Evolutionary conservation across 2,888 invertebrate species (phyloP).

Genomic region (Carterocephalus palaemon): DNA sequence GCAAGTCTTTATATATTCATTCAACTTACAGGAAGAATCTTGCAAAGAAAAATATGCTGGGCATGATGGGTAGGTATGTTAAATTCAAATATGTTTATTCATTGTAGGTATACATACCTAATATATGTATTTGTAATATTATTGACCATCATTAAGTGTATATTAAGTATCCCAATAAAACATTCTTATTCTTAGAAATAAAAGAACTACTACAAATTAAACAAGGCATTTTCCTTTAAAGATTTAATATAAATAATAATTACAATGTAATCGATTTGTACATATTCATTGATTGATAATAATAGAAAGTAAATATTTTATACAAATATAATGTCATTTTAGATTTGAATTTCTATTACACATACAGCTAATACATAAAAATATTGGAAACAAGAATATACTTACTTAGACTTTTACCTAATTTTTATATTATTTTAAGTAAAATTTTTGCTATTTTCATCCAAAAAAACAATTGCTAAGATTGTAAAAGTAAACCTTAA

Average conservation of each 20-base stretch:
- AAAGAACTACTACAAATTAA: too few species aligned
- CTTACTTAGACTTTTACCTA: slow-evolving; percentile 26
- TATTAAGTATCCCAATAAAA: too few species aligned
- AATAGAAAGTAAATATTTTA: slow-evolving; percentile 73
- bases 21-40: too few species aligned
- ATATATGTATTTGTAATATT: too few species aligned
- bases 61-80: too few species aligned
- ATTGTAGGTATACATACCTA: too few species aligned
- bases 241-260: slow-evolving; percentile 75
- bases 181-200: too few species aligned
- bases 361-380: slow-evolving; percentile 54
- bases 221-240: slow-evolving; percentile 49
- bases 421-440: slow-evolving; percentile 25
- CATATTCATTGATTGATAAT: slow-evolving; percentile 71
- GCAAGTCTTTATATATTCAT: too few species aligned
- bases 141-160: too few species aligned
- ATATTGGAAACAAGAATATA: slow-evolving; percentile 58
- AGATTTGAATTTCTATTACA: slow-evolving; percentile 60
- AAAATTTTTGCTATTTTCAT: slow-evolving; percentile 28
- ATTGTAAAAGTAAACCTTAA: slow-evolving; percentile 53
- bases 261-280: slow-evolving; percentile 72
- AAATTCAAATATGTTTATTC: too few species aligned
- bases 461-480: slow-evolving; percentile 14
- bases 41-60: too few species aligned
- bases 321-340: slow-evolving; percentile 75